phyloP scores from a whole-genome alignment of 2,113 vertebrate species.

The Urocitellus parryii region DNA sequence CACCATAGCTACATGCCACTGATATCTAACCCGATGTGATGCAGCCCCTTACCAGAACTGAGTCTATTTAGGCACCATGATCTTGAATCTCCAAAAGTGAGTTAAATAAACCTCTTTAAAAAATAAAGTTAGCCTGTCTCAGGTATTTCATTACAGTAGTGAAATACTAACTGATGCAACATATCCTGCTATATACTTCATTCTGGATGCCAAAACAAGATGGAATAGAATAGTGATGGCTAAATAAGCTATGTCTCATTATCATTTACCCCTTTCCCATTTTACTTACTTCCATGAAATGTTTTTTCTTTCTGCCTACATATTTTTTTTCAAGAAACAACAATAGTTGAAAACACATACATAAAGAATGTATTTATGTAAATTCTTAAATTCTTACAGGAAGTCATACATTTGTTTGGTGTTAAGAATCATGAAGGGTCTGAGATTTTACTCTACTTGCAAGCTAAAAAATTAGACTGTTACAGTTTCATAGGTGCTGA shows the following conservation, averaged over 20 bases:
- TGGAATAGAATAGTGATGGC: neutral
- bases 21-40: neutral
- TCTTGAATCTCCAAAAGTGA: neutral
- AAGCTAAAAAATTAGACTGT: neutral
- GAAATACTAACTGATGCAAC: too few relatives aligned
- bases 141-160: neutral
- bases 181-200: neutral
- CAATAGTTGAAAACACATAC: neutral
- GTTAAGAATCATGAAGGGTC: neutral
- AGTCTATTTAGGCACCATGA: neutral
- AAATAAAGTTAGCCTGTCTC: neutral
- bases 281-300: conserved; percentile 18
- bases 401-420: neutral
- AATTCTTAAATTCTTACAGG: conserved; percentile 26
- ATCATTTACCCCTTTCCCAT: neutral
- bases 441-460: neutral
- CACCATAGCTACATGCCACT: too few relatives aligned
- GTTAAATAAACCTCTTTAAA: neutral
- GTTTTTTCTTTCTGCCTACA: neutral
- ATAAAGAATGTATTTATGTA: neutral
- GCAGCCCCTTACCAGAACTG: neutral
- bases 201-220: neutral
- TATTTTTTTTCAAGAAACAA: neutral
- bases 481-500: neutral
- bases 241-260: neutral